These are phyloP conservation scores for Hemicrepidius hirtus DNA, from an alignment of 2,888 invertebrate genomes.

Conservation along the genomic window DNA sequence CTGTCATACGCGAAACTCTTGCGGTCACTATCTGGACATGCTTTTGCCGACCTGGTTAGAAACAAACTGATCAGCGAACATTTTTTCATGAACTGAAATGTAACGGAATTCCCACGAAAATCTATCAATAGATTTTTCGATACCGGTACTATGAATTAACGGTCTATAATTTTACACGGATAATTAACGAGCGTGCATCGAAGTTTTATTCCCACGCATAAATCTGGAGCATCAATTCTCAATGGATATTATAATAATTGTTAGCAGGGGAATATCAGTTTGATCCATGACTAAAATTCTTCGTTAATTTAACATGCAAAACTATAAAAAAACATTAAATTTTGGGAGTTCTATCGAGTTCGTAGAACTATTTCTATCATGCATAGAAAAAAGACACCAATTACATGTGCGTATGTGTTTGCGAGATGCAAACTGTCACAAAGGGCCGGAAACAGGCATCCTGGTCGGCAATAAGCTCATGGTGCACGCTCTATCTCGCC, in stretches of 20 bases:
- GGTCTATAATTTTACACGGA: conserved; percentile 25
- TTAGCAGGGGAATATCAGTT: not conserved
- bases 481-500: conserved; percentile 62
- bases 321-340: not conserved
- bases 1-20: conserved; percentile 55
- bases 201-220: conserved; percentile 22
- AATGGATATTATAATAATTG: not conserved
- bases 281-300: not conserved
- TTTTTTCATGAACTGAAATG: not conserved
- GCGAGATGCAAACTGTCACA: conserved; percentile 51
- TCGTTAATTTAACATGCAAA: not conserved
- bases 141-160: conserved; percentile 21
- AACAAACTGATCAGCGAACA: not conserved
- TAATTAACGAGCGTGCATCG: conserved; percentile 16
- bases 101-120: conserved; percentile 16
- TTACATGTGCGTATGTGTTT: conserved; percentile 26
- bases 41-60: conserved; percentile 63
- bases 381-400: conserved; percentile 19
- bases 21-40: conserved; percentile 69
- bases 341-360: not conserved
- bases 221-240: conserved; percentile 3
- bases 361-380: conserved; percentile 1
- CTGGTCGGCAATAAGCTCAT: conserved; percentile 62
- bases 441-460: conserved; percentile 64
- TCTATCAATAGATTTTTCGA: conserved; percentile 3